phyloP scores from a whole-genome alignment of 1,140 invertebrate genomes.

The Brachionus plicatilis region DNA sequence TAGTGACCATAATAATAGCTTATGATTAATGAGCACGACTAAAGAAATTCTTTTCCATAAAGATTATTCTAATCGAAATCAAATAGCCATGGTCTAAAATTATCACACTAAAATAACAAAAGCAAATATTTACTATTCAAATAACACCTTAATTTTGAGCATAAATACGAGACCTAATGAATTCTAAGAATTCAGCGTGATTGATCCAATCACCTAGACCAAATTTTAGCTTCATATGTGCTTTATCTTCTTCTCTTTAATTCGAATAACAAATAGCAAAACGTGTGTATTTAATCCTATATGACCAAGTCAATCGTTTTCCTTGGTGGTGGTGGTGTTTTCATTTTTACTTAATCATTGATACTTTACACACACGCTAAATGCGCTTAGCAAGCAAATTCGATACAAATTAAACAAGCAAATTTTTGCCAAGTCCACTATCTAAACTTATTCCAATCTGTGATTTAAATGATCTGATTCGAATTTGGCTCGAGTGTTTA shows the following conservation, averaged over 20 bases:
- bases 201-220: not conserved
- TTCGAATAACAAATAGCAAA: slow-evolving; percentile 8
- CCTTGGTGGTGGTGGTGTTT: not conserved
- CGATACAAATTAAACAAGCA: not conserved
- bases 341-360: not conserved
- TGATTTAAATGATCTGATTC: not conserved
- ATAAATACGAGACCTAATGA: not conserved
- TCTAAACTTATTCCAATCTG: not conserved
- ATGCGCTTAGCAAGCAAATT: not conserved
- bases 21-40: not conserved
- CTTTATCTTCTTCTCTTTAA: slow-evolving; percentile 19
- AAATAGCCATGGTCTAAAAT: slow-evolving; percentile 27
- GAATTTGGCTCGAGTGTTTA: not conserved
- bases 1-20: slow-evolving; percentile 3
- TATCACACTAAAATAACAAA: slow-evolving; percentile 23
- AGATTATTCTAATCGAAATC: slow-evolving; percentile 30
- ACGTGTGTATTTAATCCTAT: slow-evolving; percentile 30
- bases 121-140: slow-evolving; percentile 14
- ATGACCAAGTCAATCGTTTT: not conserved
- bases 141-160: slow-evolving; percentile 12
- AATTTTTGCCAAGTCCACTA: not conserved
- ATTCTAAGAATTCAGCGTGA: not conserved
- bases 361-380: not conserved
- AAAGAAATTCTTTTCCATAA: not conserved
- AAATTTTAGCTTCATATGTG: not conserved